A percentile compares a stretch with the other conserved stretches of the same genome.
These are phyloP conservation scores for Eurytoma californica DNA, from an alignment of 2,888 invertebrate species.

Conservation along the genomic window DNA sequence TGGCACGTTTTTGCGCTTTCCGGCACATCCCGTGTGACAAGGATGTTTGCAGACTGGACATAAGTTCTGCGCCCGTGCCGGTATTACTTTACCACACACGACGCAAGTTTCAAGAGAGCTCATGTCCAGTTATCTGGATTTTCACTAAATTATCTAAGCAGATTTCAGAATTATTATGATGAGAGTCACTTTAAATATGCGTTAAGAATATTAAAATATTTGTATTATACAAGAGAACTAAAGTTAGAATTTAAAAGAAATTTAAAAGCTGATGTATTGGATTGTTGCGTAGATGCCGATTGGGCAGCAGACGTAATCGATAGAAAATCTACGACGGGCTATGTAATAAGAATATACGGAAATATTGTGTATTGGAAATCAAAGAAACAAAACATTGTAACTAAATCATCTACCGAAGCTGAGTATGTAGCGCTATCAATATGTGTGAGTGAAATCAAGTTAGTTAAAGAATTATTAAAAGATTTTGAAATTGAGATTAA, in stretches of 20 bases:
- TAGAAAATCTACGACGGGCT: constrained; percentile 39
- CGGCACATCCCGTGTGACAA: no score
- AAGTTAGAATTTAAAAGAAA: neutral
- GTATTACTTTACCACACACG: no score
- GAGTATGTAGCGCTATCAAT: neutral
- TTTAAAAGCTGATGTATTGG: neutral
- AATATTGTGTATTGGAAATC: neutral
- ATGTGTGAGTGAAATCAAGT: neutral
- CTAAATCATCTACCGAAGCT: neutral
- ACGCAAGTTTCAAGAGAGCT: no score
- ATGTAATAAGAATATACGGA: constrained; percentile 20
- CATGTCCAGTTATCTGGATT: no score
- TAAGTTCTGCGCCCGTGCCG: no score
- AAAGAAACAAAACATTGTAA: constrained; percentile 3
- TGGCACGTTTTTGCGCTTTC: no score
- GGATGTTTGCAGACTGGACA: no score
- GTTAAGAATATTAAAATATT: neutral
- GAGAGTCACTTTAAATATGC: no score
- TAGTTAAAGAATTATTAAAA: neutral
- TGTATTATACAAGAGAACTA: neutral
- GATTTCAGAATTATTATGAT: constrained; percentile 49
- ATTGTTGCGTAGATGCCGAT: constrained; percentile 65
- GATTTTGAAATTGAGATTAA: no score
- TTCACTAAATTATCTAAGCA: neutral
- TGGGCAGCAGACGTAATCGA: constrained; percentile 65